Evolutionary conservation across 2,797 vertebrate genomes (phyloP).

Genomic region (Pipistrellus nathusii): DNA sequence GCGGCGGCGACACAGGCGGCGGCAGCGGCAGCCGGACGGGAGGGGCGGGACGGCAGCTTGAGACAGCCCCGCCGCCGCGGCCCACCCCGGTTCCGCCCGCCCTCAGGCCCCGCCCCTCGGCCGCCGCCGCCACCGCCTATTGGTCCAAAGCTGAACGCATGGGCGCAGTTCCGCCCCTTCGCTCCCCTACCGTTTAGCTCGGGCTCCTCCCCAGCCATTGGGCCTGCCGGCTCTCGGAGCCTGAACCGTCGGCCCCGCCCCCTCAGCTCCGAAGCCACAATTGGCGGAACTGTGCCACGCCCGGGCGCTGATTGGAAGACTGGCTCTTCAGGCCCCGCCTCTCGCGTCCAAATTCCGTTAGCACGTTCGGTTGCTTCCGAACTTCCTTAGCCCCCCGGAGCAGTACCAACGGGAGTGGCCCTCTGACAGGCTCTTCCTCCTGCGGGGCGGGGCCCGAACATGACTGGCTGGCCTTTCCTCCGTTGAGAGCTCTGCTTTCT

Average conservation of each 20-base stretch:
- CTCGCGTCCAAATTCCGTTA: slow-evolving; percentile 73
- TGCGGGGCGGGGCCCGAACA: background rate
- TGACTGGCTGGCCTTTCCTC: background rate
- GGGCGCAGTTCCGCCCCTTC: slow-evolving; percentile 7
- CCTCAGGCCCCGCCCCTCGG: background rate
- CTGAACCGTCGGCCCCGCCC: background rate
- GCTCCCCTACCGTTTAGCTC: background rate
- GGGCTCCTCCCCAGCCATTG: slow-evolving; percentile 52
- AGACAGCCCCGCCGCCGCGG: slow-evolving; percentile 77
- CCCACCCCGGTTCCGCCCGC: slow-evolving; percentile 52
- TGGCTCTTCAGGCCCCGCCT: background rate
- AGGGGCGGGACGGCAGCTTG: slow-evolving; percentile 78
- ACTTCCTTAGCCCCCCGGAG: background rate
- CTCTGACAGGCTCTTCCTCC: background rate
- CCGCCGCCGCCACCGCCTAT: slow-evolving; percentile 62
- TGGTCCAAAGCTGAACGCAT: slow-evolving; percentile 68
- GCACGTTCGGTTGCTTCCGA: slow-evolving; percentile 79
- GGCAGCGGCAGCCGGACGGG: slow-evolving; percentile 67
- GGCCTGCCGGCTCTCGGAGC: background rate
- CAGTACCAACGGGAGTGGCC: background rate
- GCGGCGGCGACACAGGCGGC: slow-evolving; percentile 50
- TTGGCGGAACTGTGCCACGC: slow-evolving; percentile 49
- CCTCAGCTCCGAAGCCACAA: background rate
- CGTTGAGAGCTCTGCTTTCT: slow-evolving; percentile 29
- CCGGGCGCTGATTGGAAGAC: background rate